Evolutionary conservation across 1,140 invertebrate genomes (phyloP), one percentile per base, ranked within the genome.

Genomic region (Bemisia tabaci): DNA sequence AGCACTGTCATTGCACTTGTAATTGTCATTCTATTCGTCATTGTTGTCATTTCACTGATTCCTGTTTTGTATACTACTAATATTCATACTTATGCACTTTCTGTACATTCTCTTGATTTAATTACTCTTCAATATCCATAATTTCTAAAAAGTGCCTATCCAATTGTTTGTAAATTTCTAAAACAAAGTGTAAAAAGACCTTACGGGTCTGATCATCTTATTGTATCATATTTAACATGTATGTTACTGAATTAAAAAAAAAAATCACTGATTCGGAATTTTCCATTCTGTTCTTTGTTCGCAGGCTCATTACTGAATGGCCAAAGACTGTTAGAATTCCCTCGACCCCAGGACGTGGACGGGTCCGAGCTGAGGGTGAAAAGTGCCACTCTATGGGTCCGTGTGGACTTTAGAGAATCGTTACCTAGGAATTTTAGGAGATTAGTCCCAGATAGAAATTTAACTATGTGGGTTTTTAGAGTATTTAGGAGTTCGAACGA

Each of bases 261-360:
- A 59, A 59, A 59, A 59, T 59, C 12, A 61, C 24, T 11, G n/a
- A 2, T 61, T 61, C 5, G n/a, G 60, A 61, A 61, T n/a, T n/a
- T n/a, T n/a, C n/a, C n/a, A 60, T 60, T 60, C 60, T 82, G 81
- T 60, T 63, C 59, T 82, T 81, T 48, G 33, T 48, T 48, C 5
- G 63, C 80, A 92, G 91, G 91, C 74, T 82, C 84, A 69, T 84
- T 84, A 71, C 78, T 91, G 67, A 92, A 93, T 75, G 88, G 89
- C 5, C 91, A 94, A 74, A 85, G 87, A 26, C 80, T 94, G 65
- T 80, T 94, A 64, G 90, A 94, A 76, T 94, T 95, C 78, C 84
- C 83, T 67, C 86, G 87, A 71, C 83, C 80, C 62, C 79, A 81
- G 58, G 82, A 84, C 72, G 67, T 69, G 58, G 74, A 70, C 33